Conservation (phyloP, 1,140 invertebrate species). For the Euglossa dilemma region DNA sequence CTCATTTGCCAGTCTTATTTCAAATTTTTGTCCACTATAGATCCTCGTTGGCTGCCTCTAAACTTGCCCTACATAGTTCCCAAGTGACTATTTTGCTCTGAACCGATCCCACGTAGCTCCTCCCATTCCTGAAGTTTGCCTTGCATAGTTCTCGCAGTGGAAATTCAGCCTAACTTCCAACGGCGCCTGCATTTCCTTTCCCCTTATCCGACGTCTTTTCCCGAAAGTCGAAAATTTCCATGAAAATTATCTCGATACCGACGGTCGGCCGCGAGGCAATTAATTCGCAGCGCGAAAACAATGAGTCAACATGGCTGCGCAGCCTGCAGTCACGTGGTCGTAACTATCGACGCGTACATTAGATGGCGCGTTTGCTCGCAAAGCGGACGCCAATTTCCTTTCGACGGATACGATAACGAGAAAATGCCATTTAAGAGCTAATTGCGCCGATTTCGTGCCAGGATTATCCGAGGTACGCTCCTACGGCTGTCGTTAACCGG, state of each 20-base stretch:
- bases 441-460: slow-evolving; percentile 53
- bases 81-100: background rate
- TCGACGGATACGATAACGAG: slow-evolving; percentile 45
- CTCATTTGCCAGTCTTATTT: no score
- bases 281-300: slow-evolving; percentile 9
- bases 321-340: background rate
- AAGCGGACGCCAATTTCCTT: slow-evolving; percentile 51
- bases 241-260: background rate
- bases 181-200: background rate
- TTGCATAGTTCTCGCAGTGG: slow-evolving; percentile 8
- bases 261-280: background rate
- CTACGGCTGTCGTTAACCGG: slow-evolving; percentile 40
- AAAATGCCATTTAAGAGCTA: slow-evolving; percentile 59
- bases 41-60: background rate
- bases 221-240: background rate
- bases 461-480: slow-evolving; percentile 44
- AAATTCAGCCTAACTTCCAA: background rate
- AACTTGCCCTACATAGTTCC: background rate
- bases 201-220: background rate
- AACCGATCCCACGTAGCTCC: background rate
- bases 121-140: background rate
- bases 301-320: background rate
- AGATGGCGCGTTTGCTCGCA: background rate
- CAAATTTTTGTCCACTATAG: background rate
- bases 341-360: slow-evolving; percentile 41